Base-by-base conservation (phyloP, 2,888 invertebrate genomes). In the Xestia xanthographa region DNA sequence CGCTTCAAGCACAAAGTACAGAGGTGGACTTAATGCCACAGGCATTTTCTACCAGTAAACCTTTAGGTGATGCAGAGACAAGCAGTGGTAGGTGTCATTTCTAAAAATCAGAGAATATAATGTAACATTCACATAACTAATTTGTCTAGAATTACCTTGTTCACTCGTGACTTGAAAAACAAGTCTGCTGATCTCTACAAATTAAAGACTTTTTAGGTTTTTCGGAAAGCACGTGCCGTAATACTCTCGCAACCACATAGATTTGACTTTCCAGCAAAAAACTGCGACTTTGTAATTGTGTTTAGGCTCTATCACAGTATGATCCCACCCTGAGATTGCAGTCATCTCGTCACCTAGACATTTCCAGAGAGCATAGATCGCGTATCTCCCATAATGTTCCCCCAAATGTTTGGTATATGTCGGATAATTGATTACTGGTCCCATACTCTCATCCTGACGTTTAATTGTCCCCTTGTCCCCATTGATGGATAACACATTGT, bases 401-500 rank as follows among this genome's bases (percentile, higher is more conserved):
- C 20, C 17, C 45, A 29, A 78, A 69, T 72, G 75, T 66, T 66
- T 86, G 77, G 67, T 77, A 29, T 66, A 65, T 81, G 78, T 80
- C 75, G 48, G 50, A 75, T 86, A 87, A 89, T 83, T 86, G 85
- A 89, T 89, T 88, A 90, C 83, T 68, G 41, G 48, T 58, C 50
- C 72, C 71, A 67, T 76, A 66, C 80, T 70, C 67, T 58, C 72
- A 79, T 79, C 76, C 14, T 66, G 70, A 70, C 48, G 22, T 80
- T 38, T 90, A 84, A 89, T 89, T 84, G 77, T 85, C 80, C 38
- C 62, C 65, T 50, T 66, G 68, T 73, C 72, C 43, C 58, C 72
- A 74, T 79, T 88, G 90, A 89, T 81, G 73, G 83, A 89, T 86
- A 85, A 78, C 89, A 89, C 72, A 68, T 86, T 79, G 75, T 79